Evolutionary conservation across 2,888 invertebrate species (phyloP), one percentile per base, ranked within the genome.

Genomic region (Helobdella robusta): DNA sequence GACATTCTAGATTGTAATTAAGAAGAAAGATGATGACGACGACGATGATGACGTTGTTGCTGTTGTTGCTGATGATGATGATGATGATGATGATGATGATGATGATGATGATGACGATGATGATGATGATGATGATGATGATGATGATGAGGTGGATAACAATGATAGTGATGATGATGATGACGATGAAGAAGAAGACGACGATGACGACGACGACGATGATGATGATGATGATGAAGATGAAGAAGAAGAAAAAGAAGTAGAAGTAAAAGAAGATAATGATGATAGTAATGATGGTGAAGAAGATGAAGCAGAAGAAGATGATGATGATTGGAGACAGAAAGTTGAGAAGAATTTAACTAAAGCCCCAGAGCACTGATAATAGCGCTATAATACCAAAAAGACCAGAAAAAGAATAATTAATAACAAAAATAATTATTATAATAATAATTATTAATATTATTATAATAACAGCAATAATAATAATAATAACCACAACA

Each of bases 31-130:
- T n/a, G n/a, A n/a, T n/a, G n/a, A n/a, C n/a, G n/a, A n/a, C 56
- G 25, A 48, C n/a, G 48, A 48, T 15, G 48, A 20, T 48, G 48
- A 56, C 56, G 25, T 32, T 30, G 56, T 32, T 56, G n/a, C n/a
- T n/a, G n/a, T n/a, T n/a, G n/a, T n/a, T n/a, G n/a, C 25, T 56
- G 23, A 2, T 28, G 32, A 5, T 34, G 59, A 40, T 23, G 60
- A 60, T 40, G 36, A 11, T 28, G 46, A 60, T 60, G 44, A 25
- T 60, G 60, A 4, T 15, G 25, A 23, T 60, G 2, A 40, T 25
- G 36, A 20, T 44, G 50, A 50, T 50, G 50, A 50, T 50, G 35
- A n/a, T 5, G 61, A 48, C 25, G 11, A 44, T 48, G 62, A 62
- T 6, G 34, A 30, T 28, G 50, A 62, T 2, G 23, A 23, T 30